Evolutionary conservation across 1,140 invertebrate species (phyloP).

Genomic region (Nasonia longicornis): DNA sequence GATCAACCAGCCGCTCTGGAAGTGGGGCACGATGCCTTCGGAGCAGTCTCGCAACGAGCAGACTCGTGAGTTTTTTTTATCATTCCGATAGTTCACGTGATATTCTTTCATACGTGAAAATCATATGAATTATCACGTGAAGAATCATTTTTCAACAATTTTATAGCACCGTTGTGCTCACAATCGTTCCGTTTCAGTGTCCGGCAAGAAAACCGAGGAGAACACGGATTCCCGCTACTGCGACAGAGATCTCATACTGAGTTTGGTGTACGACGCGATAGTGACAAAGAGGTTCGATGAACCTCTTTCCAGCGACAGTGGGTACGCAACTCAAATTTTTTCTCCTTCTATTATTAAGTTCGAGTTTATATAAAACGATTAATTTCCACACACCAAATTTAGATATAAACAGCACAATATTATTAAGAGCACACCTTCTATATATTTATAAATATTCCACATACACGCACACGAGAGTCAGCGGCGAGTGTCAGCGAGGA

Average conservation of each 20-base stretch:
- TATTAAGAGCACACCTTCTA: not conserved
- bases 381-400: slow-evolving; percentile 15
- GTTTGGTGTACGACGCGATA: slow-evolving; percentile 87
- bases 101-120: too few relatives aligned
- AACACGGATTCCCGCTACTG: slow-evolving; percentile 73
- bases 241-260: slow-evolving; percentile 86
- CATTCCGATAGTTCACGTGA: too few relatives aligned
- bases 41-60: slow-evolving; percentile 37
- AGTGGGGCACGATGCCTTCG: slow-evolving; percentile 39
- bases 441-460: slow-evolving; percentile 31
- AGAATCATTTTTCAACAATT: too few relatives aligned
- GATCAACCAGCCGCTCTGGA: slow-evolving; percentile 72
- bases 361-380: not conserved
- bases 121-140: too few relatives aligned
- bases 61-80: slow-evolving; percentile 28
- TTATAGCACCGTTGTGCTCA: too few relatives aligned
- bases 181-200: slow-evolving; percentile 53
- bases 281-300: slow-evolving; percentile 87
- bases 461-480: slow-evolving; percentile 34
- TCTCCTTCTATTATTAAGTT: slow-evolving; percentile 1
- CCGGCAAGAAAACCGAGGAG: slow-evolving; percentile 71
- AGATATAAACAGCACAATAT: slow-evolving; percentile 2
- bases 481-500: slow-evolving; percentile 46
- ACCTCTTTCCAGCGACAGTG: slow-evolving; percentile 76
- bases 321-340: slow-evolving; percentile 68